A percentile compares a stretch with the other conserved stretches of the same genome.
Evolutionary conservation across 1,140 invertebrate species (phyloP).

Genomic region (Ceratitis capitata): DNA sequence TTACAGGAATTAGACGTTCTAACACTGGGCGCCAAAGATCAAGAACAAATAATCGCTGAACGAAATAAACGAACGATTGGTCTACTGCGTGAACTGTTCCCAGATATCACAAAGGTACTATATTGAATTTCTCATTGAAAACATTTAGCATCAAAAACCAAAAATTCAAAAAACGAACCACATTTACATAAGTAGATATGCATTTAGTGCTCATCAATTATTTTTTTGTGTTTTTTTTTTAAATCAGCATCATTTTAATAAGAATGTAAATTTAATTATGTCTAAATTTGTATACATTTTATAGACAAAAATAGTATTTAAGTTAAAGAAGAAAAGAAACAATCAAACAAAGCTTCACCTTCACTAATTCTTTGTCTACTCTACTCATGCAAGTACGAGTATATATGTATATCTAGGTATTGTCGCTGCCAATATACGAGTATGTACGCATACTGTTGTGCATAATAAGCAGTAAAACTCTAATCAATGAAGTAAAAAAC

Average conservation of each 20-base stretch:
- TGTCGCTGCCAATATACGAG: background rate
- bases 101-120: constrained; percentile 80
- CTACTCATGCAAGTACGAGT: background rate
- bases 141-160: background rate
- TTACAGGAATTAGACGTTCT: constrained; percentile 70
- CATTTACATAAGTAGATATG: background rate
- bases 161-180: background rate
- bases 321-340: background rate
- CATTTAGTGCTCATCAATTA: background rate
- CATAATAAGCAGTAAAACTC: constrained; percentile 13
- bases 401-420: background rate
- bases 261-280: background rate
- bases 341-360: background rate
- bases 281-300: background rate
- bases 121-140: constrained; percentile 13
- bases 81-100: constrained; percentile 77
- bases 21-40: constrained; percentile 66
- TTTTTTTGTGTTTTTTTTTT: background rate
- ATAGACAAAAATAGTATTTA: background rate
- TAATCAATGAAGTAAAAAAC: background rate
- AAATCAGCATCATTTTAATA: background rate
- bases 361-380: constrained; percentile 5
- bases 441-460: background rate
- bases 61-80: constrained; percentile 80
- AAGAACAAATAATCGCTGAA: constrained; percentile 69